Conservation (phyloP, 2,888 invertebrate species). For the Eumacrocentrus americanus region DNA sequence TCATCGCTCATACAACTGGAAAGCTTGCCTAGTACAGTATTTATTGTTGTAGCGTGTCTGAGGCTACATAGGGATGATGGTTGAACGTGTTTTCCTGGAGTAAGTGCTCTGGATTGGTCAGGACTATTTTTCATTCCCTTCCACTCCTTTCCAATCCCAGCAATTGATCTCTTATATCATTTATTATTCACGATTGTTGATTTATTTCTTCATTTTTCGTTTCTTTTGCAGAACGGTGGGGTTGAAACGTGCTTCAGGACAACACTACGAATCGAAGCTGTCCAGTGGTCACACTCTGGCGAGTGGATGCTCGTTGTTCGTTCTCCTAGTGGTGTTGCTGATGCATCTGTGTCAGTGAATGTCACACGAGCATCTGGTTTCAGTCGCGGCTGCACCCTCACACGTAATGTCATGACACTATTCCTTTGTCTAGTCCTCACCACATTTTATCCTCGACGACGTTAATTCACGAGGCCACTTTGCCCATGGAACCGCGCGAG, state of each 20-base stretch:
- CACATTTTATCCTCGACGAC: slow-evolving; percentile 35
- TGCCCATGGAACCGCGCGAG: slow-evolving; percentile 6
- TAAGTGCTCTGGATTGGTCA: slow-evolving; percentile 22
- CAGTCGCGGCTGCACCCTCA: slow-evolving; percentile 45
- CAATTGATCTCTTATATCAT: slow-evolving; percentile 2
- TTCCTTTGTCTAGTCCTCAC: slow-evolving; percentile 44
- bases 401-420: slow-evolving; percentile 43
- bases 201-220: not conserved
- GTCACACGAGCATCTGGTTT: slow-evolving; percentile 63
- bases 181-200: slow-evolving; percentile 1
- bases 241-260: slow-evolving; percentile 68
- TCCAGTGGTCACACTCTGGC: slow-evolving; percentile 67
- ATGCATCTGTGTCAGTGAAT: slow-evolving; percentile 69
- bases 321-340: slow-evolving; percentile 69
- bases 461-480: slow-evolving; percentile 20
- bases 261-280: slow-evolving; percentile 66
- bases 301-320: slow-evolving; percentile 71
- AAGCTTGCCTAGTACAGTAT: slow-evolving; percentile 16
- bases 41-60: slow-evolving; percentile 26
- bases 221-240: slow-evolving; percentile 64
- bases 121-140: slow-evolving; percentile 19
- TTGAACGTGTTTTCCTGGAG: slow-evolving; percentile 20
- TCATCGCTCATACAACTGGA: not conserved
- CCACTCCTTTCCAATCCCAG: slow-evolving; percentile 17
- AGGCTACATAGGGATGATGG: slow-evolving; percentile 18